Percentiles rank a stretch among this genome's conserved stretches.
These are phyloP conservation scores for Cyanoderma ruficeps DNA, from an alignment of 2,113 vertebrate genomes.

Conservation along the genomic window DNA sequence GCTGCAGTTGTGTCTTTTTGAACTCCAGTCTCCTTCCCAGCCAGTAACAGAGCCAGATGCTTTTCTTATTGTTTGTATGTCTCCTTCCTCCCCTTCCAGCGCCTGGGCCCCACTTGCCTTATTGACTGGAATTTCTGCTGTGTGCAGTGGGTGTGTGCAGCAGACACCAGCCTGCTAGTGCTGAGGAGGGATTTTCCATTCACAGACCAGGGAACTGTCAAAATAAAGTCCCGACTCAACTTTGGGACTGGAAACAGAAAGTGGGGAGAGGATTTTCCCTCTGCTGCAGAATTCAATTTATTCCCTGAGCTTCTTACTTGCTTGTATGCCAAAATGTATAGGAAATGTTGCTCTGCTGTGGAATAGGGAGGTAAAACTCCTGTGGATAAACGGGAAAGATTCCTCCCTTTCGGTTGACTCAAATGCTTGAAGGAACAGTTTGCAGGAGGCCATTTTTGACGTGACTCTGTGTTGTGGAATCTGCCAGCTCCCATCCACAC, in stretches of 20 bases:
- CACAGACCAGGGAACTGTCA: constrained; percentile 62
- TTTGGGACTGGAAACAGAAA: constrained; percentile 38
- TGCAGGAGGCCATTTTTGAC: constrained; percentile 67
- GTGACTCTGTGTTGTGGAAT: constrained; percentile 59
- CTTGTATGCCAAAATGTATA: neutral
- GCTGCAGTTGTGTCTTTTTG: constrained; percentile 40
- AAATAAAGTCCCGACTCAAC: constrained; percentile 63
- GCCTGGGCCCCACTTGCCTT: constrained; percentile 70
- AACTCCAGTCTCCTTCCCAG: constrained; percentile 61
- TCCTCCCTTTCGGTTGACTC: neutral
- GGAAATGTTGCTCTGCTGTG: neutral
- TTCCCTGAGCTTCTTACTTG: neutral
- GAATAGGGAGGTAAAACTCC: neutral
- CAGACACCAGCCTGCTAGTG: constrained; percentile 62
- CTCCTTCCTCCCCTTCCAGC: constrained; percentile 68
- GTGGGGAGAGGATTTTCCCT: constrained; percentile 28
- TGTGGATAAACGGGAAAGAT: neutral
- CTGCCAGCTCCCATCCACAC: constrained; percentile 55
- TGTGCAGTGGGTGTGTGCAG: constrained; percentile 72
- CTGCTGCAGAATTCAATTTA: neutral
- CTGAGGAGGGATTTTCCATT: constrained; percentile 72
- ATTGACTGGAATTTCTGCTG: constrained; percentile 72
- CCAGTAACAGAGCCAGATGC: constrained; percentile 68
- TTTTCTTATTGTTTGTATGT: constrained; percentile 72
- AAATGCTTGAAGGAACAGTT: constrained; percentile 47